Percentiles rank a stretch among this genome's conserved stretches.
These are phyloP conservation scores for Coregonus ussuriensis DNA, from an alignment of 2,797 vertebrate genomes.

Conservation along the genomic window DNA sequence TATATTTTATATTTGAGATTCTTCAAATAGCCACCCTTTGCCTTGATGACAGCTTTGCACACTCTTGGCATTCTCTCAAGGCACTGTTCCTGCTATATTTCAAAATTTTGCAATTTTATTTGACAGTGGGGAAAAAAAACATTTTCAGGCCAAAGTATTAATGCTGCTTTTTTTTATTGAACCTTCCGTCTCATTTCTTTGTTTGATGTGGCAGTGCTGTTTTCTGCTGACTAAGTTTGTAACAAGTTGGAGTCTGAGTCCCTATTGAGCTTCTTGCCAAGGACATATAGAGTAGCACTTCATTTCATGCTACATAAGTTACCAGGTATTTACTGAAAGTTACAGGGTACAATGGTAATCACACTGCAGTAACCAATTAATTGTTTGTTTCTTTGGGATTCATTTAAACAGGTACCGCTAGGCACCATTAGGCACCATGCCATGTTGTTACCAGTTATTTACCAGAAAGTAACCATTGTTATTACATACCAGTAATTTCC, in stretches of 20 bases:
- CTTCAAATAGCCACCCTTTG: no score
- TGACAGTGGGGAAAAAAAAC: neutral
- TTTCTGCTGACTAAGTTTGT: neutral
- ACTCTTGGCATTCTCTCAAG: no score
- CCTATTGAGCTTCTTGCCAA: neutral
- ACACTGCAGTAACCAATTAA: neutral
- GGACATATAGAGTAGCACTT: neutral
- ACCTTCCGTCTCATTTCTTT: neutral
- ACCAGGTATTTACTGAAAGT: neutral
- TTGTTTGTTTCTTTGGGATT: no score
- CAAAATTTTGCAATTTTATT: neutral
- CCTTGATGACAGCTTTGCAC: no score
- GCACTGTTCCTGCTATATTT: neutral
- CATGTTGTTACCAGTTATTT: no score
- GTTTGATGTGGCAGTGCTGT: no score
- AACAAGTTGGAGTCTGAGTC: neutral
- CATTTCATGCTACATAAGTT: neutral
- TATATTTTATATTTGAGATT: no score
- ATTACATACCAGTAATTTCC: no score
- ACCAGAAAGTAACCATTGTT: no score
- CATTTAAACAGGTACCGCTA: no score
- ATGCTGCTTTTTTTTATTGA: neutral
- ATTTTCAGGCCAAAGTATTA: neutral
- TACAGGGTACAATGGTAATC: neutral
- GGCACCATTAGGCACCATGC: no score